Base-by-base conservation (phyloP, 2,888 invertebrate species). In the Abrostola tripartita region DNA sequence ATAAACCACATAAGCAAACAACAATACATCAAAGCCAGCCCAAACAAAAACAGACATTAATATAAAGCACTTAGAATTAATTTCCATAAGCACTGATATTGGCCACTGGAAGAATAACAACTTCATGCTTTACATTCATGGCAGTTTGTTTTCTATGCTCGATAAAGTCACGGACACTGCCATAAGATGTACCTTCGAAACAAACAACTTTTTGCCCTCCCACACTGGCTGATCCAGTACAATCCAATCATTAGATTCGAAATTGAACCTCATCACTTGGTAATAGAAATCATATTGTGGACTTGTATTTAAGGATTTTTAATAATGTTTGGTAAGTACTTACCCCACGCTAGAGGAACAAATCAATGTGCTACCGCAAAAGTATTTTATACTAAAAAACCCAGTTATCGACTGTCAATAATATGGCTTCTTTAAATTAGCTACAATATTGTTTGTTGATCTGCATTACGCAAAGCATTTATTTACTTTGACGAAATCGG, bases 141-240 rank as follows among this genome's bases (percentile, higher is more conserved):
- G 69, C 61, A 37, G 61, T 67, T 65, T 63, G 68, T 78, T 71
- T 66, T 51, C 62, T 64, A 78, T 59, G 47, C 37, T 10, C 11
- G 50, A 56, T 76, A 72, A 72, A 69, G 74, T 76, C 62, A 74
- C 41, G 47, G 42, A 44, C 59, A 65, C 66, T 65, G 62, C 57
- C 58, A 59, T 62, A 68, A 63, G 78, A 72, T 64, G 64, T 78
- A 75, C 65, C 70, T 70, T 60, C 70, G 65, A 37, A 56, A 69
- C 58, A 83, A 87, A 86, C 86, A 87, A 83, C 79, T 86, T 87
- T 85, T 87, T 87, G 80, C 71, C 67, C 65, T 69, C 78, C 78
- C 69, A 76, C 77, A 61, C 62, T 37, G 54, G 54, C 52, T 49
- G 14, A 63, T 37, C 24, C 56, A 37, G 41, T 52, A 50, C 36